Conservation (phyloP, 2,797 vertebrate genomes). For the Pseudochaenichthys georgianus region DNA sequence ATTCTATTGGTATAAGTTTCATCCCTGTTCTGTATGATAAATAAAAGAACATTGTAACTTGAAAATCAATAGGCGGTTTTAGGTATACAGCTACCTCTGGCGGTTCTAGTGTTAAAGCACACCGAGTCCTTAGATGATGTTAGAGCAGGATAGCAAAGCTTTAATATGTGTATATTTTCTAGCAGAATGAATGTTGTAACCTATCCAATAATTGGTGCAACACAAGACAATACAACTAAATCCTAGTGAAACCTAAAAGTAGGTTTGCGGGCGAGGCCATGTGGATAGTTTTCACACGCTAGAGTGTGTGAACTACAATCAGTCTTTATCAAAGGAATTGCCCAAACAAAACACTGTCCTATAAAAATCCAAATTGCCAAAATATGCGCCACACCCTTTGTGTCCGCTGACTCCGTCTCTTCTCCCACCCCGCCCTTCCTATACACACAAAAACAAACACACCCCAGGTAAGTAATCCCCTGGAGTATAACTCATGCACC, state of each 20-base stretch:
- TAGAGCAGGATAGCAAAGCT: background rate
- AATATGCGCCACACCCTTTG: slow-evolving; percentile 40
- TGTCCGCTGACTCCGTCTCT: slow-evolving; percentile 9
- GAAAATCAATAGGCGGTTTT: too few species aligned
- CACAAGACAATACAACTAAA: slow-evolving; percentile 11
- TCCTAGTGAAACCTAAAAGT: background rate
- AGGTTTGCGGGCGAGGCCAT: background rate
- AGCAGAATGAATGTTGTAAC: background rate
- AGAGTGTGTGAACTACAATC: background rate
- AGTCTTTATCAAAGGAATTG: background rate
- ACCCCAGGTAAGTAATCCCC: slow-evolving; percentile 17
- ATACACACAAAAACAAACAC: slow-evolving; percentile 41
- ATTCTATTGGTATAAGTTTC: too few species aligned
- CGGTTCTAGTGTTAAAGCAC: background rate
- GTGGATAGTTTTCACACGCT: background rate
- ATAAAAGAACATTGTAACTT: too few species aligned
- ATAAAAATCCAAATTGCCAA: slow-evolving; percentile 18
- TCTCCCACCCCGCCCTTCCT: slow-evolving; percentile 48
- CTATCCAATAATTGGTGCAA: background rate
- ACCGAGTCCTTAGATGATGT: background rate
- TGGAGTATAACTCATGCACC: background rate
- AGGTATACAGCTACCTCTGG: too few species aligned
- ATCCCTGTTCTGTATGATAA: too few species aligned
- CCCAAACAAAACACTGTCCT: slow-evolving; percentile 16
- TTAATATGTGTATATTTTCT: background rate